Evolutionary conservation across 1,140 invertebrate genomes (phyloP).

Genomic region (Mycetomoellerius zeteki): DNA sequence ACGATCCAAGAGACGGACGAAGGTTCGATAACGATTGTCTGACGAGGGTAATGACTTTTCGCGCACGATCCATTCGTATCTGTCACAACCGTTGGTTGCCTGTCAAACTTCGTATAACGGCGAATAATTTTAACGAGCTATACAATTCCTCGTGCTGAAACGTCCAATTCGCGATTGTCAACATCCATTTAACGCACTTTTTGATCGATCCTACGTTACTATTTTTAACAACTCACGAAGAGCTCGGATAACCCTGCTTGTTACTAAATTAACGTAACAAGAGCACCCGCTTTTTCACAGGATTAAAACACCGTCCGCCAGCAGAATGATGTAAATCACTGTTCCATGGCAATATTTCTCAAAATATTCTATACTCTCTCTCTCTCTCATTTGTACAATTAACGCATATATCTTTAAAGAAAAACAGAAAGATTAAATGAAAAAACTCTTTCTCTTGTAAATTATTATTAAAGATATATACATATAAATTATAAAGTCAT

Average conservation of each 20-base stretch:
- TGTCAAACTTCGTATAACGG: constrained; percentile 23
- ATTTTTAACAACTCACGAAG: constrained; percentile 25
- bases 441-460: neutral
- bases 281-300: neutral
- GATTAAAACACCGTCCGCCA: neutral
- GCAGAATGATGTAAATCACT: neutral
- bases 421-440: neutral
- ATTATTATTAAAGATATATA: neutral
- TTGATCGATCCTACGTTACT: constrained; percentile 31
- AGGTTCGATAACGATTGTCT: constrained; percentile 33
- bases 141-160: constrained; percentile 16
- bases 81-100: constrained; percentile 26
- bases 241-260: neutral
- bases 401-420: neutral
- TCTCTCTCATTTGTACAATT: neutral
- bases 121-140: constrained; percentile 57
- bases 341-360: neutral
- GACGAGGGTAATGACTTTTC: constrained; percentile 47
- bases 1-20: neutral
- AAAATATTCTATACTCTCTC: neutral
- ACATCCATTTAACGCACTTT: constrained; percentile 45
- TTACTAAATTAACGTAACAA: constrained; percentile 58
- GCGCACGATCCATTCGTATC: constrained; percentile 32
- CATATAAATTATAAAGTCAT: too few relatives aligned
- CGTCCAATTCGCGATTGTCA: constrained; percentile 5